Evolutionary conservation across 2,888 invertebrate species (phyloP).

Genomic region (Papilio demoleus): DNA sequence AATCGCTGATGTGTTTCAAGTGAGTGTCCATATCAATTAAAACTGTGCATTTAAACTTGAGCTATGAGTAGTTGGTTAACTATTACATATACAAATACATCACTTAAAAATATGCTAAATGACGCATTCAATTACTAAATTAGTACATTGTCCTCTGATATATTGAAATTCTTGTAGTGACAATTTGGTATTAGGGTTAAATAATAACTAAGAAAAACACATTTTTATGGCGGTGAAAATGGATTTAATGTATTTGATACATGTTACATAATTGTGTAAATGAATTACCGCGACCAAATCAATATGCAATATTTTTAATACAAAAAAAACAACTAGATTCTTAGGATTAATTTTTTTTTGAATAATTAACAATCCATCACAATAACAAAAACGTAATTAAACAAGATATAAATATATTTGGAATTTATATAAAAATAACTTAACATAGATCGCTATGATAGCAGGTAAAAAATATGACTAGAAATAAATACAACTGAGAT

Average conservation of each 20-base stretch:
- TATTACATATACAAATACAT: too few species aligned
- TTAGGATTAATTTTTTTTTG: too few species aligned
- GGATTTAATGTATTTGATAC: conserved; percentile 23
- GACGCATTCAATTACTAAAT: background rate
- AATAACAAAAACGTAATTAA: background rate
- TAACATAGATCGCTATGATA: background rate
- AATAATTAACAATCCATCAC: background rate
- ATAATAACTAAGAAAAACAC: conserved; percentile 21
- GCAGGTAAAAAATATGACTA: background rate
- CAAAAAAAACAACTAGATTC: too few species aligned
- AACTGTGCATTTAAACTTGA: too few species aligned
- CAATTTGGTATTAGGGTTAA: background rate
- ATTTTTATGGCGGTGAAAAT: conserved; percentile 8
- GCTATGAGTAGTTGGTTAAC: too few species aligned
- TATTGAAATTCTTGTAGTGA: background rate
- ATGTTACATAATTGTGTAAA: conserved; percentile 15
- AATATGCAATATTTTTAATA: background rate
- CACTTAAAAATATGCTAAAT: too few species aligned
- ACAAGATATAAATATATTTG: conserved; percentile 5
- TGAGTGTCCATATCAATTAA: too few species aligned
- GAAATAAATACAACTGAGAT: background rate
- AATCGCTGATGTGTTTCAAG: too few species aligned
- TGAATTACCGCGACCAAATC: background rate
- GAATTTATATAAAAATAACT: background rate
- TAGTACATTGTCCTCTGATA: too few species aligned